Conservation (phyloP, 2,113 vertebrate species). For the Cyrtonyx montezumae region DNA sequence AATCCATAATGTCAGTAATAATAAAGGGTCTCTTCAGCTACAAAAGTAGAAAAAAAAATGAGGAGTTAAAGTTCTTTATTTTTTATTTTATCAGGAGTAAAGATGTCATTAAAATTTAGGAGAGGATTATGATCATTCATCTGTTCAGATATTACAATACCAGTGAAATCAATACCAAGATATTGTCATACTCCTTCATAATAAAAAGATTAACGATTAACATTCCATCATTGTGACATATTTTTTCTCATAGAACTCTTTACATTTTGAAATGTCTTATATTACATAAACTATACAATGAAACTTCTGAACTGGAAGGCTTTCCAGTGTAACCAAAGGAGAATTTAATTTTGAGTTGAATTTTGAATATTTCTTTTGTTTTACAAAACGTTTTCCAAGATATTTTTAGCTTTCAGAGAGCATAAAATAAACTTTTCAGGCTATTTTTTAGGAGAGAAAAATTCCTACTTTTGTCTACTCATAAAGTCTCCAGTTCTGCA, state of each 20-base stretch:
- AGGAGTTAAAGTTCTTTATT: no score
- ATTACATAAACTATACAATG: not conserved
- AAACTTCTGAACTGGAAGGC: not conserved
- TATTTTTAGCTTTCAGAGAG: not conserved
- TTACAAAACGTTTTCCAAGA: not conserved
- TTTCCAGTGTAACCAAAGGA: not conserved
- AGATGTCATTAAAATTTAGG: not conserved
- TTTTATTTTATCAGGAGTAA: not conserved
- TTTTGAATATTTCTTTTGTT: not conserved
- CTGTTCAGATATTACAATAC: not conserved
- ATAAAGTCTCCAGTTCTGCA: accelerated
- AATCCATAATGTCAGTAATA: not conserved
- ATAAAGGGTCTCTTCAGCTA: not conserved
- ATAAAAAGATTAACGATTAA: not conserved
- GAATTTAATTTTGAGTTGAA: accelerated
- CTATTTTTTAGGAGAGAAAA: accelerated
- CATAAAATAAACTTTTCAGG: no score
- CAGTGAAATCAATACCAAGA: not conserved
- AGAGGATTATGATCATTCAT: not conserved
- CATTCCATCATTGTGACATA: not conserved
- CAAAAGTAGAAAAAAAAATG: not conserved
- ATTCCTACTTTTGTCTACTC: not conserved
- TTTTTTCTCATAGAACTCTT: not conserved
- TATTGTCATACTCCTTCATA: not conserved
- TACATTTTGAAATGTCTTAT: not conserved